Evolutionary conservation across 2,113 vertebrate species (phyloP).

Genomic region (Paramisgurnus dabryanus): DNA sequence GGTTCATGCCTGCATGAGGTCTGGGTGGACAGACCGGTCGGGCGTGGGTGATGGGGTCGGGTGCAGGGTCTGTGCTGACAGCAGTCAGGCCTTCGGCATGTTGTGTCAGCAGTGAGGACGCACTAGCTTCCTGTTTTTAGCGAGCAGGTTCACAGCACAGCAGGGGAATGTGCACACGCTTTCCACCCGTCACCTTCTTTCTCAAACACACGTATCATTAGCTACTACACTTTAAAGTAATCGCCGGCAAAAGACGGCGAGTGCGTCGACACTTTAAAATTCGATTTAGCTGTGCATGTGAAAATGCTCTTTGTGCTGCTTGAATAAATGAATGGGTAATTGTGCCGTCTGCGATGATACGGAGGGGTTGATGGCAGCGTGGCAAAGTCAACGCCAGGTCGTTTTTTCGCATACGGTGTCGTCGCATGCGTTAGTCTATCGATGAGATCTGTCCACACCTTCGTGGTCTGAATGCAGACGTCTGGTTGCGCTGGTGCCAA

Average conservation of each 20-base stretch:
- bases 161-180: conserved; percentile 81
- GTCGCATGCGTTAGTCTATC: conserved; percentile 57
- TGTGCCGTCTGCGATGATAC: conserved; percentile 26
- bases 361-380: conserved; percentile 29
- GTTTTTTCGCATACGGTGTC: conserved; percentile 78
- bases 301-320: conserved; percentile 81
- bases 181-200: conserved; percentile 55
- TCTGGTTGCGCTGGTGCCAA: conserved; percentile 39
- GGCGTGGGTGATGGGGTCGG: conserved; percentile 57
- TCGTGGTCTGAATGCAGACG: conserved; percentile 29
- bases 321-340: conserved; percentile 73
- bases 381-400: conserved; percentile 54
- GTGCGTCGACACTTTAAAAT: conserved; percentile 81
- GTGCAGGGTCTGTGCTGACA: conserved; percentile 38
- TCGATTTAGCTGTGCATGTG: conserved; percentile 84
- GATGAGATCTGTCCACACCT: conserved; percentile 40
- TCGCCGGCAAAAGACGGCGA: conserved; percentile 51
- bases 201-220: conserved; percentile 77
- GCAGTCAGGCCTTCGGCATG: conserved; percentile 54
- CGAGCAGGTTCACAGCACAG: conserved; percentile 85
- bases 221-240: conserved; percentile 73
- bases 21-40: not conserved
- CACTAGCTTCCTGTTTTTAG: conserved; percentile 82
- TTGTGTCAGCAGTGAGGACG: conserved; percentile 71
- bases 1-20: conserved; percentile 36